Percentiles rank a stretch among this genome's conserved stretches.
Evolutionary conservation across 2,113 vertebrate genomes (phyloP).

Genomic region (Rhinogobius similis): DNA sequence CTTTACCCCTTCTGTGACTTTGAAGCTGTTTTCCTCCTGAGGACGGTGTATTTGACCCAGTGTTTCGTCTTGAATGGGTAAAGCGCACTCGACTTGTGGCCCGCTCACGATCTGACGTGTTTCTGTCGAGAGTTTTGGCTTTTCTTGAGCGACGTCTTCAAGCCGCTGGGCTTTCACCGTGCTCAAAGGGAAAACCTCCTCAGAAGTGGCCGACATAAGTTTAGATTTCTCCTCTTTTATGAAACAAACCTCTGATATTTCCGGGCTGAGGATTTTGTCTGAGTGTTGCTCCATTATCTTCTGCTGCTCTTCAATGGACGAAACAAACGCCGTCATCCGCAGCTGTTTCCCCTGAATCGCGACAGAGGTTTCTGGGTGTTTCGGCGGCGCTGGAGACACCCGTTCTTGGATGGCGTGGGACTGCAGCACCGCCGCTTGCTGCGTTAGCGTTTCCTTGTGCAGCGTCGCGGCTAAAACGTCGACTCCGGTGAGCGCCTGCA

Average conservation of each 20-base stretch:
- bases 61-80: slow-evolving; percentile 59
- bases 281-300: slow-evolving; percentile 75
- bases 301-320: slow-evolving; percentile 72
- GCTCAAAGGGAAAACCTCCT: slow-evolving; percentile 64
- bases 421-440: slow-evolving; percentile 71
- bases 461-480: slow-evolving; percentile 66
- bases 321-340: slow-evolving; percentile 59
- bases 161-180: slow-evolving; percentile 55
- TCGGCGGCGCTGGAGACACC: slow-evolving; percentile 34
- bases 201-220: slow-evolving; percentile 63
- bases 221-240: slow-evolving; percentile 55
- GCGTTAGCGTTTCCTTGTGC: slow-evolving; percentile 68
- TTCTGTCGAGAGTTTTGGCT: slow-evolving; percentile 42
- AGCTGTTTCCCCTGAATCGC: slow-evolving; percentile 59
- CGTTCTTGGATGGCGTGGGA: slow-evolving; percentile 68
- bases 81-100: slow-evolving; percentile 58
- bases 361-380: slow-evolving; percentile 42
- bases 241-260: slow-evolving; percentile 49
- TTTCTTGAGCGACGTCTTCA: slow-evolving; percentile 24
- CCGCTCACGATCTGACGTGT: slow-evolving; percentile 55
- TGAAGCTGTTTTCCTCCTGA: slow-evolving; percentile 60
- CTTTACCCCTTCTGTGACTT: slow-evolving; percentile 65
- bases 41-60: slow-evolving; percentile 22
- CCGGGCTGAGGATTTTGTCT: slow-evolving; percentile 72
- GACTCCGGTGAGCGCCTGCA: slow-evolving; percentile 54